A percentile compares a stretch with the other conserved stretches of the same genome.
phyloP scores from a whole-genome alignment of 2,113 vertebrate genomes.

The Otocyon megalotis region DNA sequence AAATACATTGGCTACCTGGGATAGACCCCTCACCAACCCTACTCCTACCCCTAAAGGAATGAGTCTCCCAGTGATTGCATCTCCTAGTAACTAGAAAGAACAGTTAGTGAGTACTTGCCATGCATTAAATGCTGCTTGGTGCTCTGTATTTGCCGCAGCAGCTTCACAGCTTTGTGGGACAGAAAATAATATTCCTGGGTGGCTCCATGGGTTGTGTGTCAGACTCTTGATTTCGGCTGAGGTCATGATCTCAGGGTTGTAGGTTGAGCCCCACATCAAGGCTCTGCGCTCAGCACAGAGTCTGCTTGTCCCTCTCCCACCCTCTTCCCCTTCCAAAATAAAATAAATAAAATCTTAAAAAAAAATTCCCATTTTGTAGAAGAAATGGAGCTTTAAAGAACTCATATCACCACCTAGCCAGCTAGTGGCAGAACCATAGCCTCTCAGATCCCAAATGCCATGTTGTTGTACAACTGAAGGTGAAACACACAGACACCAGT shows the following conservation, averaged over 20 bases:
- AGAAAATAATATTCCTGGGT: not conserved
- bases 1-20: conserved; percentile 53
- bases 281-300: not conserved
- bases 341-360: not conserved
- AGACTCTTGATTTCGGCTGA: not conserved
- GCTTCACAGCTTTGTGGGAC: not conserved
- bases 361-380: conserved; percentile 39
- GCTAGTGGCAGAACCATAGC: not conserved
- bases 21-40: not conserved
- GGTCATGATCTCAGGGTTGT: not conserved
- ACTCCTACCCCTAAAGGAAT: not conserved
- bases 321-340: not conserved
- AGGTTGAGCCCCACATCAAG: no score
- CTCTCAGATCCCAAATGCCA: not conserved
- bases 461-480: not conserved
- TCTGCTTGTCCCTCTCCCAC: not conserved
- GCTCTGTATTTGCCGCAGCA: conserved; percentile 9
- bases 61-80: conserved; percentile 13
- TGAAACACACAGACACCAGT: not conserved
- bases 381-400: conserved; percentile 37
- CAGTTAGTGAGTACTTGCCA: not conserved
- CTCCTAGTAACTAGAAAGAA: conserved; percentile 57
- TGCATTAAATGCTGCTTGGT: conserved; percentile 9
- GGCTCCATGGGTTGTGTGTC: not conserved
- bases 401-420: not conserved